Evolutionary conservation across 1,140 invertebrate genomes (phyloP).

Genomic region (Drepana arcuata): DNA sequence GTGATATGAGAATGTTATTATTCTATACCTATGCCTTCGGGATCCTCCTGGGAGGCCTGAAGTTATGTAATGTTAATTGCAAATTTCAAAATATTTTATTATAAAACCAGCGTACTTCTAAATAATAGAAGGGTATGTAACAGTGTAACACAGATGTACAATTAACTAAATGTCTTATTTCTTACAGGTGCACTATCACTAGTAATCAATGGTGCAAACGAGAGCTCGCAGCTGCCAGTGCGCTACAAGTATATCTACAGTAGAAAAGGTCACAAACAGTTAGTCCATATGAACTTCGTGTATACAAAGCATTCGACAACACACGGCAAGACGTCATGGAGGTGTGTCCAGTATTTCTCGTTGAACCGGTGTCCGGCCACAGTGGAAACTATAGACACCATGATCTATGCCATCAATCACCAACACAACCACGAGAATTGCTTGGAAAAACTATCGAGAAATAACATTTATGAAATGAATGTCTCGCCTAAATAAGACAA

Average conservation of each 20-base stretch:
- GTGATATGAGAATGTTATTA: no score
- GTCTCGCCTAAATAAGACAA: conserved; percentile 35
- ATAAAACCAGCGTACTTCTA: no score
- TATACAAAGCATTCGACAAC: conserved; percentile 70
- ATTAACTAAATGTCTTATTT: conserved; percentile 12
- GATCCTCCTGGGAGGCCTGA: no score
- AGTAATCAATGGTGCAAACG: conserved; percentile 47
- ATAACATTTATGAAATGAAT: conserved; percentile 69
- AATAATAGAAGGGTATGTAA: no score
- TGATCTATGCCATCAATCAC: conserved; percentile 67
- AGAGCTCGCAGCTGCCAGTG: conserved; percentile 42
- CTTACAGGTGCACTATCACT: conserved; percentile 60
- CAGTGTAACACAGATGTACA: no score
- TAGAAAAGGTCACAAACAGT: conserved; percentile 68
- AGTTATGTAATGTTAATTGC: no score
- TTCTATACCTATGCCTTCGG: no score
- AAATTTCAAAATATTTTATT: no score
- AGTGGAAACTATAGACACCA: conserved; percentile 62
- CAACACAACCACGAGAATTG: conserved; percentile 68
- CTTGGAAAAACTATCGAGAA: conserved; percentile 60
- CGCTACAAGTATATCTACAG: conserved; percentile 69
- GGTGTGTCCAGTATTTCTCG: conserved; percentile 69
- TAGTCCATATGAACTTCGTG: conserved; percentile 69
- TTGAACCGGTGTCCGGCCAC: conserved; percentile 67
- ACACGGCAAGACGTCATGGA: conserved; percentile 69